Evolutionary conservation across 2,888 invertebrate species (phyloP).

Genomic region (Eupithecia insigniata): DNA sequence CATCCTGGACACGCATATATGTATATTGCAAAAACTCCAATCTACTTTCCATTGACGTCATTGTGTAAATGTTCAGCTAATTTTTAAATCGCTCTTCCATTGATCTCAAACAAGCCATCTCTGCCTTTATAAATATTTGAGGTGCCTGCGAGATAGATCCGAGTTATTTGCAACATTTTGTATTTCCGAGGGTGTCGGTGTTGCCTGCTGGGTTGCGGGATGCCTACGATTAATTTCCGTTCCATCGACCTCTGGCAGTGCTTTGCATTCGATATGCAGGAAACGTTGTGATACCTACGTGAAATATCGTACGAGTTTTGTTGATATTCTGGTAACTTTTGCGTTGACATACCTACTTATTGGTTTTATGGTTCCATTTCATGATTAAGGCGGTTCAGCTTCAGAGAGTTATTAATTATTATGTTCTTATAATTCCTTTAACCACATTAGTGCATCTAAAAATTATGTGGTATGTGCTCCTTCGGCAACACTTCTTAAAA

Average conservation of each 20-base stretch:
- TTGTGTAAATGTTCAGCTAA: background rate
- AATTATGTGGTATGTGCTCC: too few relatives aligned
- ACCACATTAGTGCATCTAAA: too few relatives aligned
- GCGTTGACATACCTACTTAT: background rate
- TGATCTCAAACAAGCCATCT: background rate
- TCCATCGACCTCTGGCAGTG: slow-evolving; percentile 35
- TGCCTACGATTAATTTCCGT: slow-evolving; percentile 65
- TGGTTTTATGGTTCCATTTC: background rate
- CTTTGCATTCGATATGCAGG: slow-evolving; percentile 36
- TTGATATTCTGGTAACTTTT: background rate
- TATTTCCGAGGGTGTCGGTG: slow-evolving; percentile 48
- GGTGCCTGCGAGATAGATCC: background rate
- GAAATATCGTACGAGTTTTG: slow-evolving; percentile 12
- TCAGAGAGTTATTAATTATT: background rate
- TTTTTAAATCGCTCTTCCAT: background rate
- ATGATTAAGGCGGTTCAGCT: background rate
- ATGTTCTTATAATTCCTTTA: too few relatives aligned
- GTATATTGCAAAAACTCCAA: too few relatives aligned
- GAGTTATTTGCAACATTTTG: slow-evolving; percentile 34
- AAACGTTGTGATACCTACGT: slow-evolving; percentile 27
- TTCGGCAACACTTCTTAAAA: too few relatives aligned
- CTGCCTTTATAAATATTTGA: slow-evolving; percentile 3
- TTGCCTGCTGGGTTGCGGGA: slow-evolving; percentile 46
- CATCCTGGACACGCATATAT: too few relatives aligned
- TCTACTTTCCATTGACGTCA: too few relatives aligned